These are phyloP conservation scores for Ceratitis capitata DNA, from an alignment of 1,140 invertebrate species.

Conservation along the genomic window DNA sequence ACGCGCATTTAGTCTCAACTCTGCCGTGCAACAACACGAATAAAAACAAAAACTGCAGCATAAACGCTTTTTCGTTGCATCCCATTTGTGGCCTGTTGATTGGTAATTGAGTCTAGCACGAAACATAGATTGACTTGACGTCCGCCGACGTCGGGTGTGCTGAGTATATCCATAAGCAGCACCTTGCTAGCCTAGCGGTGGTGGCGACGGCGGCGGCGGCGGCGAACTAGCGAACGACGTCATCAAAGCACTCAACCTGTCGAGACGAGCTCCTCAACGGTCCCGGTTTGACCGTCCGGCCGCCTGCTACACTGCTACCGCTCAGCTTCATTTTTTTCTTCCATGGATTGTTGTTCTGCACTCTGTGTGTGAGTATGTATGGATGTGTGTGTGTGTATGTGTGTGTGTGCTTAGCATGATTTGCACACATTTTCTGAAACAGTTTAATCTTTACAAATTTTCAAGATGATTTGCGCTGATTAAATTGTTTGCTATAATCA, in stretches of 20 bases:
- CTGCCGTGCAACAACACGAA: background rate
- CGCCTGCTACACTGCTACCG: background rate
- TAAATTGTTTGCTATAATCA: slow-evolving; percentile 36
- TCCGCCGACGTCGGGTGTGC: background rate
- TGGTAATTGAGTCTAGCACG: slow-evolving; percentile 18
- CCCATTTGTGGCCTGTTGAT: slow-evolving; percentile 6
- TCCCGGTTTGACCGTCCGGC: background rate
- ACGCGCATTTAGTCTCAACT: background rate
- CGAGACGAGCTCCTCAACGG: background rate
- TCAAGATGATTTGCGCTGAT: slow-evolving; percentile 33
- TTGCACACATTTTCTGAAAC: slow-evolving; percentile 2
- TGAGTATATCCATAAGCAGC: no score
- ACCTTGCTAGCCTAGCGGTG: no score
- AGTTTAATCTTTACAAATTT: slow-evolving; percentile 31
- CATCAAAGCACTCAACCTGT: background rate
- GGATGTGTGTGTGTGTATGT: background rate
- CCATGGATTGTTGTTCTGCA: background rate
- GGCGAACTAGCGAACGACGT: no score
- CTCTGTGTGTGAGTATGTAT: no score
- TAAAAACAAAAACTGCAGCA: background rate
- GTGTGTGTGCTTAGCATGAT: background rate
- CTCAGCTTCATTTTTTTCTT: background rate
- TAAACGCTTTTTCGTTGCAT: background rate
- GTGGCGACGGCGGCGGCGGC: no score
- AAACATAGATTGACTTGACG: background rate